phyloP scores from a whole-genome alignment of 2,888 invertebrate genomes.

The Druceiella hillmani region DNA sequence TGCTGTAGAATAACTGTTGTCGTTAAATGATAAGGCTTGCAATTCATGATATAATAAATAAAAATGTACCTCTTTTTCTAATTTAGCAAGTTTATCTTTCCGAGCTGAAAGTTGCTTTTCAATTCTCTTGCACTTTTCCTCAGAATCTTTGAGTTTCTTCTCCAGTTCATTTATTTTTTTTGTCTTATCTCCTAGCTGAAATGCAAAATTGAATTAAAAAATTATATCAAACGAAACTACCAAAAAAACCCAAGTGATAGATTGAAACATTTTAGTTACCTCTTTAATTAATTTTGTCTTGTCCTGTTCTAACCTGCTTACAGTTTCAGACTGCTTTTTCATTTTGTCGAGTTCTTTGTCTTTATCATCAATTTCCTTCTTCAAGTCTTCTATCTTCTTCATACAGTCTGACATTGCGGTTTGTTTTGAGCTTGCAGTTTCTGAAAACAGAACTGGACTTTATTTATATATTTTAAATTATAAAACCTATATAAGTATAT shows the following conservation, averaged over 20 bases:
- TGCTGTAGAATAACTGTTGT: too few relatives aligned
- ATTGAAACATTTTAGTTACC: slow-evolving; percentile 32
- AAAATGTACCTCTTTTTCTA: slow-evolving; percentile 54
- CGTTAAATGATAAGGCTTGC: too few relatives aligned
- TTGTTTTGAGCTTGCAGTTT: slow-evolving; percentile 50
- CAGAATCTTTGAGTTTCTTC: slow-evolving; percentile 60
- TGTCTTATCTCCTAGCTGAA: slow-evolving; percentile 56
- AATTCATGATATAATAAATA: slow-evolving; percentile 11
- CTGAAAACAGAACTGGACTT: slow-evolving; percentile 32
- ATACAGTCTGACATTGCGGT: slow-evolving; percentile 49
- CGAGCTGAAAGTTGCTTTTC: slow-evolving; percentile 51
- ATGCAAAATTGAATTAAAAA: slow-evolving; percentile 16
- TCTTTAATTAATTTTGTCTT: slow-evolving; percentile 56
- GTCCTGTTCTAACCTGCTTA: slow-evolving; percentile 47
- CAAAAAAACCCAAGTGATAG: slow-evolving; percentile 8
- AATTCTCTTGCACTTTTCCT: slow-evolving; percentile 57
- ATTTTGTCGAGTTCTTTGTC: slow-evolving; percentile 58
- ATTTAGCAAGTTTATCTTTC: slow-evolving; percentile 53
- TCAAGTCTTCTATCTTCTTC: slow-evolving; percentile 60
- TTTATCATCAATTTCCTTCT: slow-evolving; percentile 58
- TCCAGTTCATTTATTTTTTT: slow-evolving; percentile 60
- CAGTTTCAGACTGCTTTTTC: slow-evolving; percentile 52
- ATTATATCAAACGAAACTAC: too few relatives aligned
- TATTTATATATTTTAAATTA: slow-evolving; percentile 5
- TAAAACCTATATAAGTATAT: slow-evolving; percentile 7